phyloP scores from a whole-genome alignment of 2,797 vertebrate species.

The Peromyscus nudipes region DNA sequence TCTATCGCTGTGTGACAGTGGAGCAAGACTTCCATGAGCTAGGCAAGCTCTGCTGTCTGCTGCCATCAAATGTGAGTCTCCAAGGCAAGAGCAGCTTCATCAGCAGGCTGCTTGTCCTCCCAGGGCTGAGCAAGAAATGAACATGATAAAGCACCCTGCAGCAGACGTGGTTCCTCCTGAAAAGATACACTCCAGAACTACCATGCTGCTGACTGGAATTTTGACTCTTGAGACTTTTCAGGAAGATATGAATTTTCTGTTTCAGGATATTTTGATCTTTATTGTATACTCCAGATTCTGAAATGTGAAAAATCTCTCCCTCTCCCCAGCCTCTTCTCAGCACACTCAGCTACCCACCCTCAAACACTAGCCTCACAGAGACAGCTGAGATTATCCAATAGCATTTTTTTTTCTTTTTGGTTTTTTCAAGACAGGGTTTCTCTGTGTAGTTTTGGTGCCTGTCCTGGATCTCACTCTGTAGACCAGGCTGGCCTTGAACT shows the following conservation, averaged over 20 bases:
- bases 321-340: neutral
- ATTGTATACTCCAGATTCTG: neutral
- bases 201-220: neutral
- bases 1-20: neutral
- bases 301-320: neutral
- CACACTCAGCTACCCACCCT: neutral
- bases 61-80: neutral
- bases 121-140: neutral
- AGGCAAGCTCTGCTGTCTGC: neutral
- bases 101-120: neutral
- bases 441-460: no score
- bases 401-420: neutral
- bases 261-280: conserved; percentile 25
- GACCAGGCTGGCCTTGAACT: no score
- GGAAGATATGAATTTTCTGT: conserved; percentile 8
- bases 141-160: neutral
- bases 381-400: conserved; percentile 19
- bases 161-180: neutral
- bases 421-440: no score
- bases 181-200: neutral
- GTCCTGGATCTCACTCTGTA: no score
- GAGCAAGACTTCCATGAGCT: neutral
- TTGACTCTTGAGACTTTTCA: conserved; percentile 33
- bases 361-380: neutral
- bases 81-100: neutral